A percentile compares a stretch with the other conserved stretches of the same genome.
Conservation (phyloP, 2,797 vertebrate species). For the Mormyrops attenuatus region DNA sequence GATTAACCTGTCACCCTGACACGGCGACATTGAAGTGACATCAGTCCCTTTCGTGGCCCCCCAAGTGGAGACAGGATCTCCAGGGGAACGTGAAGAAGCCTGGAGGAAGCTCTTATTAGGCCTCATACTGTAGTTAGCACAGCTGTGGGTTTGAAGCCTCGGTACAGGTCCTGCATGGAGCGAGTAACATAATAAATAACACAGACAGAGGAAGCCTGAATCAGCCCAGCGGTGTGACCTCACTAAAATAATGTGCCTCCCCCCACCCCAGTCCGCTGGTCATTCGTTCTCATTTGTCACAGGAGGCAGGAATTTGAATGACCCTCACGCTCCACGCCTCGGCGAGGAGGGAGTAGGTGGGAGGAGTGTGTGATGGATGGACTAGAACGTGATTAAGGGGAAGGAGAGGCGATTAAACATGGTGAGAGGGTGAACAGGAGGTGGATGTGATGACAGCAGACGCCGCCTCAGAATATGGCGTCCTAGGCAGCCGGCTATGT, state of each 20-base stretch:
- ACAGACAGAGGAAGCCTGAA: background rate
- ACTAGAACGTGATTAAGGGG: background rate
- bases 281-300: conserved; percentile 9
- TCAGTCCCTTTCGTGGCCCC: background rate
- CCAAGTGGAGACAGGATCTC: background rate
- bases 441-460: background rate
- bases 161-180: background rate
- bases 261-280: background rate
- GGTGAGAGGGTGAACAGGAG: background rate
- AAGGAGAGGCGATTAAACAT: background rate
- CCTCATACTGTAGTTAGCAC: background rate
- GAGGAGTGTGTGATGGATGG: background rate
- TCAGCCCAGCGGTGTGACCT: background rate
- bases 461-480: background rate
- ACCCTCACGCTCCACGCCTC: background rate
- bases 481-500: background rate
- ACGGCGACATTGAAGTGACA: background rate
- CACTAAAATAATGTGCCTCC: background rate
- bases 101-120: background rate
- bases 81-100: background rate
- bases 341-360: background rate
- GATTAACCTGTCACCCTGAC: background rate
- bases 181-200: background rate
- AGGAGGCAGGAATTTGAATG: background rate
- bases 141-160: background rate